A percentile compares a stretch with the other conserved stretches of the same genome.
phyloP scores from a whole-genome alignment of 2,113 vertebrate species.

The Oncorhynchus keta region DNA sequence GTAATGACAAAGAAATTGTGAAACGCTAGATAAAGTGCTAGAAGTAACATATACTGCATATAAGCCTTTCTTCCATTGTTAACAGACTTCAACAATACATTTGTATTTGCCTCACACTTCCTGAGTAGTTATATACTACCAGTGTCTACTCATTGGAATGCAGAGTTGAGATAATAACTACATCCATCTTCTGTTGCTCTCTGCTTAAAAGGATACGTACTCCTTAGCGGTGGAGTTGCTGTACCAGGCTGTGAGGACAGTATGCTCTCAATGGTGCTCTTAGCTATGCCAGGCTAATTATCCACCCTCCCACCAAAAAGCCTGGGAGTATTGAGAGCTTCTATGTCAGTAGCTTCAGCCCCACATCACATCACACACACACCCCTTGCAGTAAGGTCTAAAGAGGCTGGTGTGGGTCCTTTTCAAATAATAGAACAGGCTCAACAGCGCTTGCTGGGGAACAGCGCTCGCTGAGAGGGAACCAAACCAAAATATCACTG shows the following conservation, averaged over 20 bases:
- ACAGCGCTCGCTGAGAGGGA: slow-evolving; percentile 23
- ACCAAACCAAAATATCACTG: slow-evolving; percentile 48
- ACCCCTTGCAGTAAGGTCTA: slow-evolving; percentile 28
- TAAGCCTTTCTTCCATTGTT: no score
- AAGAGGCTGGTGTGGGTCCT: slow-evolving; percentile 18
- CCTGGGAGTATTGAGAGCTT: no score
- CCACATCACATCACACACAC: no score
- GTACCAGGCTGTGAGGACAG: no score
- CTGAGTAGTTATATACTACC: slow-evolving; percentile 42
- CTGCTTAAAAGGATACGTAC: no score
- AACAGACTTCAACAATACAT: background rate
- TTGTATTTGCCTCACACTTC: slow-evolving; percentile 21
- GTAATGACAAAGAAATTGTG: slow-evolving; percentile 30
- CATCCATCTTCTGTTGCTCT: slow-evolving; percentile 42
- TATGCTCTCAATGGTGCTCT: no score
- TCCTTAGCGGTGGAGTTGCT: no score
- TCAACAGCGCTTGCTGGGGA: slow-evolving; percentile 17
- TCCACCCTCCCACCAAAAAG: no score
- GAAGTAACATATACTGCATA: no score
- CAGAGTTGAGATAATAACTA: slow-evolving; percentile 34
- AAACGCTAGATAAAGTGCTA: no score
- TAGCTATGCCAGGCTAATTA: no score
- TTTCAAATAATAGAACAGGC: slow-evolving; percentile 34
- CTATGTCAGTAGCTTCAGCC: no score
- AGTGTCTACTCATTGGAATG: slow-evolving; percentile 31